Evolutionary conservation across 2,888 invertebrate species (phyloP).

Genomic region (Polia nebulosa): DNA sequence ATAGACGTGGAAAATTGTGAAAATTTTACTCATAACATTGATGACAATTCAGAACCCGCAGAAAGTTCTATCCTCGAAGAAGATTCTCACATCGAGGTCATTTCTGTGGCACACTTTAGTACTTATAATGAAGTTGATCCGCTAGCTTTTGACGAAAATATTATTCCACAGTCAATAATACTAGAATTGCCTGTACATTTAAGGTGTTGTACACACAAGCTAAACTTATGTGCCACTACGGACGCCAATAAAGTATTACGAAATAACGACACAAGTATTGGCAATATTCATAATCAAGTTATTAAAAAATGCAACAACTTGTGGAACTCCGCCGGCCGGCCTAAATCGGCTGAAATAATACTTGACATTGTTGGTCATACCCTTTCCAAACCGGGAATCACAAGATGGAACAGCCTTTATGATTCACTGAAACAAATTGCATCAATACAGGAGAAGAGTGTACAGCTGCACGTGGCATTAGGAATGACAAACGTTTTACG

Average conservation of each 20-base stretch:
- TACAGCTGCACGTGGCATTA: no score
- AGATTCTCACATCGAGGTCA: slow-evolving; percentile 1
- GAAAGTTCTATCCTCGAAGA: slow-evolving; percentile 9
- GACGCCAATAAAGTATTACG: slow-evolving; percentile 5
- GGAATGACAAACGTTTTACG: no score
- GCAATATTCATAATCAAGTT: slow-evolving; percentile 4
- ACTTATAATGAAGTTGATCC: slow-evolving; percentile 15
- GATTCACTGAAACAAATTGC: no score
- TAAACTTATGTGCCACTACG: slow-evolving; percentile 3
- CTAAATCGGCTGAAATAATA: slow-evolving; percentile 12
- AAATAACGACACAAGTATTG: slow-evolving; percentile 8
- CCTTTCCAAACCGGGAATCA: no score
- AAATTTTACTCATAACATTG: slow-evolving; percentile 5
- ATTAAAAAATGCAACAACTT: slow-evolving; percentile 15
- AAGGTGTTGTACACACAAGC: neutral
- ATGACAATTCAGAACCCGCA: slow-evolving; percentile 10
- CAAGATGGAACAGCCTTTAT: no score
- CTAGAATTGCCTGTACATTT: slow-evolving; percentile 6
- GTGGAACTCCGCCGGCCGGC: slow-evolving; percentile 33
- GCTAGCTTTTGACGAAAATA: slow-evolving; percentile 9
- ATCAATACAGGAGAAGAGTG: no score
- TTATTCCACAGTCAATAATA: slow-evolving; percentile 4
- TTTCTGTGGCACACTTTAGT: slow-evolving; percentile 1
- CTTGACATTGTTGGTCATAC: slow-evolving; percentile 3
- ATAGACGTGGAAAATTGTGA: slow-evolving; percentile 1